These are phyloP conservation scores for Cetoscarus ocellatus DNA, from an alignment of 2,797 vertebrate genomes.

Conservation along the genomic window DNA sequence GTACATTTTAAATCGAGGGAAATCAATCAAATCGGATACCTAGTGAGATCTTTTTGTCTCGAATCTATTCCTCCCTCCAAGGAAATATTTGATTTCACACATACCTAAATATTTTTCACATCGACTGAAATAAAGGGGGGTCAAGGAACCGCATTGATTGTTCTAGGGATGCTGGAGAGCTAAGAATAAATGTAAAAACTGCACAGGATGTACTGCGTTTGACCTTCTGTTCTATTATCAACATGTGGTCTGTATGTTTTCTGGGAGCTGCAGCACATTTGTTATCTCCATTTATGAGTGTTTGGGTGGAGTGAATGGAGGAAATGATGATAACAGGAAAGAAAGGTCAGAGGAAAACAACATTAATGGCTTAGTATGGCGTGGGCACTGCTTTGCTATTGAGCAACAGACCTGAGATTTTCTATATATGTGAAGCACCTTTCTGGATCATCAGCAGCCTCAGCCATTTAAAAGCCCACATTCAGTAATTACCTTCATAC, in stretches of 20 bases:
- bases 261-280: not conserved
- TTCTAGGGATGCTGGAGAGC: not conserved
- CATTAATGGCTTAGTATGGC: not conserved
- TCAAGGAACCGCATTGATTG: conserved; percentile 6
- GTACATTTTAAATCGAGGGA: conserved; percentile 58
- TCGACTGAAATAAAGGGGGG: not conserved
- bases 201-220: not conserved
- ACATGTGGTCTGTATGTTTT: not conserved
- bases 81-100: conserved; percentile 29
- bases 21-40: conserved; percentile 60
- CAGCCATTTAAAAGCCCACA: not conserved
- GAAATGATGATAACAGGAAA: conserved; percentile 6
- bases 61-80: conserved; percentile 19
- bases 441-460: not conserved
- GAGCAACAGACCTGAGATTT: not conserved
- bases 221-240: conserved; percentile 1
- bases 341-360: conserved; percentile 5
- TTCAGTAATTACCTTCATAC: not conserved
- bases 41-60: conserved; percentile 39
- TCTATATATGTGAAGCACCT: not conserved
- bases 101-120: conserved; percentile 1
- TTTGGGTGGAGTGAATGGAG: not conserved
- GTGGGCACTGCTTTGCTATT: too few relatives aligned
- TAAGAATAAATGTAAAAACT: not conserved
- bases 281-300: not conserved